These are phyloP conservation scores for Brachylomia viminalis DNA, from an alignment of 2,888 invertebrate genomes.

Conservation along the genomic window DNA sequence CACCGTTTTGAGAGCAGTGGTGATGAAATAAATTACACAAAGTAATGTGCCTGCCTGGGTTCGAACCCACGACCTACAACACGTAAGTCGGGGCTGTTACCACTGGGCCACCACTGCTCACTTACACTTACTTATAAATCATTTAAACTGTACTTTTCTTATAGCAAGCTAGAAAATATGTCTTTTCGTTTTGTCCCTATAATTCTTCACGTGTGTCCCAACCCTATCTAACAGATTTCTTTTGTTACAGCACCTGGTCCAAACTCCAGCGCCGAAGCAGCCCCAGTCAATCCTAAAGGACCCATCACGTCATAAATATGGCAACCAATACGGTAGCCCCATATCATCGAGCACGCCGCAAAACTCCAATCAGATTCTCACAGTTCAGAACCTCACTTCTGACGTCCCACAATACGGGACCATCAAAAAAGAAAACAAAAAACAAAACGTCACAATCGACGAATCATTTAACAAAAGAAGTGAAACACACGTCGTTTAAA, in stretches of 20 bases:
- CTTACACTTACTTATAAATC: too few species aligned
- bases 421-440: conserved; percentile 88
- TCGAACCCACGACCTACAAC: too few species aligned
- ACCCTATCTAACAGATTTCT: conserved; percentile 10
- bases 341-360: conserved; percentile 86
- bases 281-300: conserved; percentile 92
- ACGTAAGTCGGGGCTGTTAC: too few species aligned
- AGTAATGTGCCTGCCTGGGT: too few species aligned
- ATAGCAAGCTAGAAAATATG: background rate
- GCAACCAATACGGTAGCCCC: conserved; percentile 88
- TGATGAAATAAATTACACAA: too few species aligned
- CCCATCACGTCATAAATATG: conserved; percentile 91
- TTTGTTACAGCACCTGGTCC: conserved; percentile 85
- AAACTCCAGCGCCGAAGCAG: conserved; percentile 87
- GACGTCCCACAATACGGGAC: conserved; percentile 90
- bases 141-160: background rate
- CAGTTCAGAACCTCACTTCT: conserved; percentile 90
- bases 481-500: conserved; percentile 86
- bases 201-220: background rate
- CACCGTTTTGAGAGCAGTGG: too few species aligned
- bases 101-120: too few species aligned
- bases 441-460: conserved; percentile 89
- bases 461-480: conserved; percentile 86
- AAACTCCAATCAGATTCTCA: conserved; percentile 90
- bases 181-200: background rate